These are phyloP conservation scores for Macroramphosus scolopax DNA, from an alignment of 2,797 vertebrate genomes.

Conservation along the genomic window DNA sequence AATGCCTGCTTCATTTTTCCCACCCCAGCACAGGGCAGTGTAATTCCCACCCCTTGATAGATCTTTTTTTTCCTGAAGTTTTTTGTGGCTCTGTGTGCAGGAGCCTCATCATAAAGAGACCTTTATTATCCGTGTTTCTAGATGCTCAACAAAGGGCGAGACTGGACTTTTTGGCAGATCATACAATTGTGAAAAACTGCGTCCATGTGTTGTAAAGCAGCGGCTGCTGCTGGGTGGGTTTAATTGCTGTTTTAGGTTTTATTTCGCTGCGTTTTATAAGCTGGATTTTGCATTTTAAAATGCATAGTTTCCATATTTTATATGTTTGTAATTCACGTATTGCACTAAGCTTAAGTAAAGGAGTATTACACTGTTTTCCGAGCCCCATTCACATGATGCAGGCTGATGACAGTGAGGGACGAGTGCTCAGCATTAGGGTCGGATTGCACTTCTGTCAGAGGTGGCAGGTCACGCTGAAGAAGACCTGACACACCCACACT, in stretches of 20 bases:
- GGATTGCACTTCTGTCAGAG: slow-evolving; percentile 68
- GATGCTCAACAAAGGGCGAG: slow-evolving; percentile 76
- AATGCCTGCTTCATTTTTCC: slow-evolving; percentile 79
- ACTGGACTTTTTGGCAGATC: slow-evolving; percentile 72
- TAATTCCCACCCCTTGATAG: slow-evolving; percentile 83
- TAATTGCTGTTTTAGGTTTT: slow-evolving; percentile 47
- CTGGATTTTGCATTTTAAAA: background rate
- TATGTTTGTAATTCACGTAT: too few species aligned
- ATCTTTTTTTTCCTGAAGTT: slow-evolving; percentile 78
- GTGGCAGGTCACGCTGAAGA: slow-evolving; percentile 69
- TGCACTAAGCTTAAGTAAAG: too few species aligned
- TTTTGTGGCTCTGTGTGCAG: slow-evolving; percentile 70
- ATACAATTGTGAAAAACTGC: slow-evolving; percentile 74
- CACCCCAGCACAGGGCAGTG: slow-evolving; percentile 71
- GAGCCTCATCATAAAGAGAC: slow-evolving; percentile 81
- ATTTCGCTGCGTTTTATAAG: too few species aligned
- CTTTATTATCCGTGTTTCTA: slow-evolving; percentile 74
- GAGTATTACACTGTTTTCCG: too few species aligned
- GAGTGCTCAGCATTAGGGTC: slow-evolving; percentile 67
- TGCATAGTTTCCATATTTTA: too few species aligned
- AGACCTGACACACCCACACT: slow-evolving; percentile 69
- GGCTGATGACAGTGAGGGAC: slow-evolving; percentile 57
- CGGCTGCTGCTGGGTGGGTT: slow-evolving; percentile 31
- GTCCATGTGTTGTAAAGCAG: slow-evolving; percentile 40
- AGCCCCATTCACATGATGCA: slow-evolving; percentile 38